Base-by-base conservation (phyloP, 1,140 invertebrate genomes). In the Parapsyche elsis region DNA sequence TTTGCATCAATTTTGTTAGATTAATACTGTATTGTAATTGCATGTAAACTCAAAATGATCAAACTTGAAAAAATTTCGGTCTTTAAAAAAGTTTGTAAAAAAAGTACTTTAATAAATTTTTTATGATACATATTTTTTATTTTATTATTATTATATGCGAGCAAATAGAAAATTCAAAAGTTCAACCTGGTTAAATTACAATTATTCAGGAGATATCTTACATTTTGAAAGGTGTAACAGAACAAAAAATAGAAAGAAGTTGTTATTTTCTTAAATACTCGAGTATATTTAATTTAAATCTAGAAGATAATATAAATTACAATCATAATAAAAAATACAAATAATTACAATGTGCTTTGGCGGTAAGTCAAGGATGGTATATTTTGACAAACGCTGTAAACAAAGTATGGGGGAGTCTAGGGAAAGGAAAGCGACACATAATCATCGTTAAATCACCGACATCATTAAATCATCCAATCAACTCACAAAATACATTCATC, bases 271-370 rank as follows among this genome's bases (percentile, higher is more conserved):
- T 53, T 53, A 53, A 53, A 53, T 53, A 53, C 49, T 53, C 49
- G 16, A 12, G 75, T 77, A 38, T 61, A 64, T 77, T 77, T 77
- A 77, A 77, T 64, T 77, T 38, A 77, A 38, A 30, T 77, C 75
- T 77, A 77, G 23, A 46, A 77, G 75, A 77, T 77, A 77, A 64
- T 64, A 77, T 77, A 77, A 77, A 77, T 64, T 77, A 77, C 75
- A 77, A 64, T 76, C 49, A 57, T 77, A 57, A 44, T 73, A 73
- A 73, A 64, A 75, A 64, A 57, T 64, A 77, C 75, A 77, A 53
- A 77, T 53, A 57, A 74, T 74, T 75, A 75, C 49, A 75, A 24
- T 53, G 46, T 75, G 46, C 73, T 75, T 75, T 49, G 71, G 73
- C 73, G 23, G 21, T 24, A 57, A 75, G 46, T 75, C 49, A 75